Evolutionary conservation across 92 coral and sea anemone species (phyloP).

Genomic region (Zoanthus gigantus): DNA sequence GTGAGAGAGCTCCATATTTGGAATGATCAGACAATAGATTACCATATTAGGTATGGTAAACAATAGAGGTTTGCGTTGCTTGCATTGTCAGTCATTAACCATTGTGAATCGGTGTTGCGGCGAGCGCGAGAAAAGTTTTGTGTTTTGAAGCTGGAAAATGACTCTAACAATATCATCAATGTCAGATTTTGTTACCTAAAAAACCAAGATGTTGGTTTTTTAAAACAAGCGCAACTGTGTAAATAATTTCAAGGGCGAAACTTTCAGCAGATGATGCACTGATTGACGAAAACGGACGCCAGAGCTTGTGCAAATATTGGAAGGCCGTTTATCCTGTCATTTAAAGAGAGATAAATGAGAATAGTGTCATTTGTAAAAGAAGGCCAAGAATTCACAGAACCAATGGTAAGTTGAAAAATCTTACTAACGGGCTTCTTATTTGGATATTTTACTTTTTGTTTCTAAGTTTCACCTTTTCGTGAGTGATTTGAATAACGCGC

Average conservation of each 20-base stretch:
- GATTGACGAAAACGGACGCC: constrained; percentile 31
- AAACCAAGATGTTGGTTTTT: neutral
- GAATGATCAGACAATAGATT: constrained; percentile 80
- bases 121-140: constrained; percentile 3
- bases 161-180: constrained; percentile 26
- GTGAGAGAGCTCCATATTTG: constrained; percentile 72
- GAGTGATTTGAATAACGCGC: constrained; percentile 28
- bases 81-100: constrained; percentile 47
- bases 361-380: neutral
- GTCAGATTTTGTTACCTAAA: constrained; percentile 39
- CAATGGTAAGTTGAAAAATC: constrained; percentile 37
- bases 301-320: constrained; percentile 41
- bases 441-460: neutral
- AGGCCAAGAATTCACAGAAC: constrained; percentile 11
- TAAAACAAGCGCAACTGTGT: neutral
- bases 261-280: constrained; percentile 4
- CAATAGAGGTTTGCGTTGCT: constrained; percentile 65
- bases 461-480: neutral
- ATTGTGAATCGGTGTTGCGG: constrained; percentile 26
- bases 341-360: constrained; percentile 19
- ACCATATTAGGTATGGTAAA: constrained; percentile 82
- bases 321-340: constrained; percentile 24
- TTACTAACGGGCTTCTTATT: neutral
- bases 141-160: constrained; percentile 36
- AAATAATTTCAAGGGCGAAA: neutral